These are phyloP conservation scores for Sipunculus nudus DNA, from an alignment of 2,888 invertebrate genomes.

Conservation along the genomic window DNA sequence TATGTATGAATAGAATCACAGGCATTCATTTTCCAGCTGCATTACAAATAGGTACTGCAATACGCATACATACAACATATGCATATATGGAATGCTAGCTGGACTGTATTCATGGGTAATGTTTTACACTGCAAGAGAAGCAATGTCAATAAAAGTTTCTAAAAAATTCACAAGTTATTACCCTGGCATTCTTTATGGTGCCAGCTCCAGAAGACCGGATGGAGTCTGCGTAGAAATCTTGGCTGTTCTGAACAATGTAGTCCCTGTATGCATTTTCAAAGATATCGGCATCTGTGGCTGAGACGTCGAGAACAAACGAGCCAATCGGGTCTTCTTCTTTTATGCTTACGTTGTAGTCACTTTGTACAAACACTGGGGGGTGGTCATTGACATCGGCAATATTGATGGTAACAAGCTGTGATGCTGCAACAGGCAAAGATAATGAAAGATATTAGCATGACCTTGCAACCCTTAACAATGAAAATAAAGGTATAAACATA, in stretches of 20 bases:
- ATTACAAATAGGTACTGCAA: too few relatives aligned
- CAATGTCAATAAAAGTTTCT: too few relatives aligned
- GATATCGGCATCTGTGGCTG: conserved; percentile 30
- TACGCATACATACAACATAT: too few relatives aligned
- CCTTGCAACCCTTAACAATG: neutral
- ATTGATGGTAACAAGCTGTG: conserved; percentile 17
- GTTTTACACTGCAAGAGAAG: too few relatives aligned
- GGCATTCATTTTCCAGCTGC: too few relatives aligned
- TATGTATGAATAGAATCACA: too few relatives aligned
- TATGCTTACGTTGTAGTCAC: conserved; percentile 14
- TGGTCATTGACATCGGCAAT: conserved; percentile 34
- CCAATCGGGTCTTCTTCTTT: conserved; percentile 31
- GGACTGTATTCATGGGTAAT: too few relatives aligned
- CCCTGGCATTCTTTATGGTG: conserved; percentile 34
- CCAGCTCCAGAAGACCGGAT: conserved; percentile 25
- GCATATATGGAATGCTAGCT: too few relatives aligned
- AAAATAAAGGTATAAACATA: too few relatives aligned
- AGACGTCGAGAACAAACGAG: conserved; percentile 19
- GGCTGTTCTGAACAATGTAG: conserved; percentile 17
- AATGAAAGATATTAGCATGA: neutral
- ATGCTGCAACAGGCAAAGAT: neutral
- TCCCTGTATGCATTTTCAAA: conserved; percentile 25
- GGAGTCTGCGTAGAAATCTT: conserved; percentile 35
- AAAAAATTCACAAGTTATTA: too few relatives aligned
- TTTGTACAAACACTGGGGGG: conserved; percentile 45